Evolutionary conservation across 2,888 invertebrate genomes (phyloP).

Genomic region (Bimastos eiseni): DNA sequence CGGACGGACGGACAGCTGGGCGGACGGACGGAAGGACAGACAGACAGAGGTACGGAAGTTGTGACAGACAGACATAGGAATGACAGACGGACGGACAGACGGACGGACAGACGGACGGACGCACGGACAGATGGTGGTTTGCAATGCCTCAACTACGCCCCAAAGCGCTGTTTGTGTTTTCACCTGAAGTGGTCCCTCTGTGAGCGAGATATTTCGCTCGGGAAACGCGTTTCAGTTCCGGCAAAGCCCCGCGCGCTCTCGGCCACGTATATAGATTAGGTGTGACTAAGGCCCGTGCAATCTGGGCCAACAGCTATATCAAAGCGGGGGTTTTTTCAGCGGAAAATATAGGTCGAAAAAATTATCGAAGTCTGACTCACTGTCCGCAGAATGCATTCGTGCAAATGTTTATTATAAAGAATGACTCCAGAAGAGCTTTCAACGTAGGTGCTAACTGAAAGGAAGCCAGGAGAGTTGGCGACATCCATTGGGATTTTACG

Average conservation of each 20-base stretch:
- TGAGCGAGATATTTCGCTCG: not conserved
- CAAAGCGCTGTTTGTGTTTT: not conserved
- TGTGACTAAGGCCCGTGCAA: not conserved
- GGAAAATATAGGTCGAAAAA: not conserved
- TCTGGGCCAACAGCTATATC: not conserved
- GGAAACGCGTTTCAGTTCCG: not conserved
- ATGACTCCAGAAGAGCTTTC: not conserved
- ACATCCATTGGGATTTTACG: too few relatives aligned
- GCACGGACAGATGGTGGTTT: not conserved
- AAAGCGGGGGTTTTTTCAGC: not conserved
- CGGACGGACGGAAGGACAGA: too few relatives aligned
- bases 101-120: not conserved
- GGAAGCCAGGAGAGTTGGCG: not conserved
- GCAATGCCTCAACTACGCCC: not conserved
- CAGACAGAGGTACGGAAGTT: too few relatives aligned
- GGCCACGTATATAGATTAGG: not conserved
- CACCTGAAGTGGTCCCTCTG: constrained; percentile 13
- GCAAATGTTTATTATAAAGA: not conserved
- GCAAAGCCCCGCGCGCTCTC: not conserved
- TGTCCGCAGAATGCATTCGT: not conserved
- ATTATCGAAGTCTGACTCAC: not conserved
- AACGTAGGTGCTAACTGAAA: too few relatives aligned
- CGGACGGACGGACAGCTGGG: too few relatives aligned
- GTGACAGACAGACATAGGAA: too few relatives aligned
- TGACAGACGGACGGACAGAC: too few relatives aligned